Evolutionary conservation across 2,888 invertebrate species (phyloP).

Genomic region (Ptychoptera contaminata): DNA sequence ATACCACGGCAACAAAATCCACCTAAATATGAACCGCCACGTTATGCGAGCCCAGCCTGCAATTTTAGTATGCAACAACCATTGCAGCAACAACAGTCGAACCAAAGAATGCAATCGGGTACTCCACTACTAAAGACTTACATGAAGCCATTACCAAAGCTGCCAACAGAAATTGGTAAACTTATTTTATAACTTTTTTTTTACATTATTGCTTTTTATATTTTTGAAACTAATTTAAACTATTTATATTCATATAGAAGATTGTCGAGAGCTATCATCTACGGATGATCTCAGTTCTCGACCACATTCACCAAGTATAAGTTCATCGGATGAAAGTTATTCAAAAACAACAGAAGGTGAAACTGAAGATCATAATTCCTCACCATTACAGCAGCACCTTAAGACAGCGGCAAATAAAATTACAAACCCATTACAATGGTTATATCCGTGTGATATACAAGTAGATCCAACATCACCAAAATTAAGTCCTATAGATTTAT

Average conservation of each 20-base stretch:
- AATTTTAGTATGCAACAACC: conserved; percentile 15
- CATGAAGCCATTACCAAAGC: conserved; percentile 40
- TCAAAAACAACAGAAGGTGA: conserved; percentile 64
- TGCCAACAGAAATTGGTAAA: conserved; percentile 29
- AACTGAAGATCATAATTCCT: conserved; percentile 18
- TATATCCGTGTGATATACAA: conserved; percentile 47
- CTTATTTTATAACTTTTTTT: not conserved
- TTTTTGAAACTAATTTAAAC: no score
- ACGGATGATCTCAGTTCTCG: conserved; percentile 70
- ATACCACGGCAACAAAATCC: conserved; percentile 26
- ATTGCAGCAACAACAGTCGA: conserved; percentile 16
- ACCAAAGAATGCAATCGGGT: conserved; percentile 18
- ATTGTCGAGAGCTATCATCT: conserved; percentile 41
- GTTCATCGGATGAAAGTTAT: conserved; percentile 73
- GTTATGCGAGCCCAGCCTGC: conserved; percentile 28
- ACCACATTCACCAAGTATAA: conserved; percentile 66
- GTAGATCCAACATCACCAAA: conserved; percentile 30
- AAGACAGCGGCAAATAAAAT: conserved; percentile 15
- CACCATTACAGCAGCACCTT: not conserved
- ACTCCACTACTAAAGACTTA: conserved; percentile 30
- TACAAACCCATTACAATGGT: conserved; percentile 37
- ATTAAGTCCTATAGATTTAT: conserved; percentile 20
- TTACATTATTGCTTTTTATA: not conserved
- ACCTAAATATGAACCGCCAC: conserved; percentile 30
- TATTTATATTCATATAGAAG: no score